A percentile compares a stretch with the other conserved stretches of the same genome.
Conservation (phyloP, 2,888 invertebrate species). For the Sinelater perroti region DNA sequence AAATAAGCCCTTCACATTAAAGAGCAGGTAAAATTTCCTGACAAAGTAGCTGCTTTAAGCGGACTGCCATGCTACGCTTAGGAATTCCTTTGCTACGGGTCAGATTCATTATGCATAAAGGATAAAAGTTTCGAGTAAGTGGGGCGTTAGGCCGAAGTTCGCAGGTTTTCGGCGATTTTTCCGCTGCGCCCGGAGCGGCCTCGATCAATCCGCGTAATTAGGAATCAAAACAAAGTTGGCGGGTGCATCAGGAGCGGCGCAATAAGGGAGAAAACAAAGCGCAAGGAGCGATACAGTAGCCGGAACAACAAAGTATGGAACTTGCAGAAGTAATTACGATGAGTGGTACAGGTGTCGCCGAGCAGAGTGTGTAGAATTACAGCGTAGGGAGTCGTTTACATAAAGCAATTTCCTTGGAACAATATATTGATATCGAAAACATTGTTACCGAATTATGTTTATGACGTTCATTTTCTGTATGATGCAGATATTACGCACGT, state of each 20-base stretch:
- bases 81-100: slow-evolving; percentile 32
- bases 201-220: no score
- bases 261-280: slow-evolving; percentile 18
- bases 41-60: slow-evolving; percentile 38
- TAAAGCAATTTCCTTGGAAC: slow-evolving; percentile 51
- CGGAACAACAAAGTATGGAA: slow-evolving; percentile 38
- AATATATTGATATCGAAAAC: slow-evolving; percentile 45
- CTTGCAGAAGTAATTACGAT: slow-evolving; percentile 53
- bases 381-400: slow-evolving; percentile 52
- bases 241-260: no score
- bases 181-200: no score
- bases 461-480: slow-evolving; percentile 29
- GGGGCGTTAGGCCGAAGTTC: slow-evolving; percentile 9
- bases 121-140: slow-evolving; percentile 26
- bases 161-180: neutral
- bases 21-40: slow-evolving; percentile 43
- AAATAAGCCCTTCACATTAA: slow-evolving; percentile 39
- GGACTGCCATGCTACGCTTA: slow-evolving; percentile 33
- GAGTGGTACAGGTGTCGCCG: slow-evolving; percentile 53
- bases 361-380: slow-evolving; percentile 49
- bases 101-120: slow-evolving; percentile 31
- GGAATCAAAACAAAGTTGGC: no score
- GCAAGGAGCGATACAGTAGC: slow-evolving; percentile 18
- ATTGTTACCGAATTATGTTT: slow-evolving; percentile 45
- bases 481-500: slow-evolving; percentile 22